These are phyloP conservation scores for Athrips mouffetella DNA, from an alignment of 2,888 invertebrate genomes.

Conservation along the genomic window DNA sequence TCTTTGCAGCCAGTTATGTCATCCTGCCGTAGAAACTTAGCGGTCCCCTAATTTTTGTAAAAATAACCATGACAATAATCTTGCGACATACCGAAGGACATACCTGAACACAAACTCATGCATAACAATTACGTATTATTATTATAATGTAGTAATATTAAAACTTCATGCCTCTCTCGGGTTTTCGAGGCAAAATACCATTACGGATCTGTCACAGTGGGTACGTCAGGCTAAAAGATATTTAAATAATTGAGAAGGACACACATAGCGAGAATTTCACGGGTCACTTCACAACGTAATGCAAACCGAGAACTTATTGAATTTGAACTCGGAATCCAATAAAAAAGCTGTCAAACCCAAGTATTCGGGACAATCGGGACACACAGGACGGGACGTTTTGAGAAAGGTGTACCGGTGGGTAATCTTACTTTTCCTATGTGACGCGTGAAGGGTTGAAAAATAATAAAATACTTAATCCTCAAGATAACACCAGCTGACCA, in stretches of 20 bases:
- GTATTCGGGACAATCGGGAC: slow-evolving; percentile 26
- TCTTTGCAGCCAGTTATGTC: no score
- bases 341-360: slow-evolving; percentile 71
- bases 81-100: not conserved
- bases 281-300: no score
- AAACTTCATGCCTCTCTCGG: not conserved
- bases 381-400: slow-evolving; percentile 21
- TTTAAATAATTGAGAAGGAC: not conserved
- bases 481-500: no score
- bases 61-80: no score
- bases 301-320: slow-evolving; percentile 15
- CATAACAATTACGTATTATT: not conserved
- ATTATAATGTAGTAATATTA: not conserved
- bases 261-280: no score
- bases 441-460: no score
- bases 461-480: no score
- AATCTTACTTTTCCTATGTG: no score
- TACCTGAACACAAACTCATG: not conserved
- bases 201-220: not conserved
- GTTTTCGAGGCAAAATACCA: not conserved
- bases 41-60: no score
- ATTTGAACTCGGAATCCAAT: slow-evolving; percentile 63
- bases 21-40: no score
- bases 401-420: no score
- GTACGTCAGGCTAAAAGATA: not conserved